phyloP scores from a whole-genome alignment of 2,888 invertebrate species.

The Siphlonurus alternatus region DNA sequence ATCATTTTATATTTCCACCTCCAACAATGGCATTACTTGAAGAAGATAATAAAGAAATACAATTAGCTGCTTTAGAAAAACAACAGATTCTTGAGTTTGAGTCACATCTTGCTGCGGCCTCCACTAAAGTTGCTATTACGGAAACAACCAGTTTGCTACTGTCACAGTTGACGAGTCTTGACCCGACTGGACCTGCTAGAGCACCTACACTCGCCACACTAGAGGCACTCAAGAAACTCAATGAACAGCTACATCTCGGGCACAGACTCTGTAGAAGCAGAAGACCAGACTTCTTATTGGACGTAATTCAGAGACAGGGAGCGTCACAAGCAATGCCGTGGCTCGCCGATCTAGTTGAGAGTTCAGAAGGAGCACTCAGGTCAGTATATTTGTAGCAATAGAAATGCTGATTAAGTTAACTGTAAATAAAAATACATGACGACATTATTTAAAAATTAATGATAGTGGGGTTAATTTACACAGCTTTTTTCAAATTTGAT shows the following conservation, averaged over 20 bases:
- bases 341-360: constrained; percentile 85
- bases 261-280: constrained; percentile 76
- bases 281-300: constrained; percentile 79
- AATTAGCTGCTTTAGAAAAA: constrained; percentile 51
- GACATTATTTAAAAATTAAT: no score
- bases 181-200: constrained; percentile 67
- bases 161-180: constrained; percentile 56
- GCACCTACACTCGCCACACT: constrained; percentile 59
- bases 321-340: constrained; percentile 92
- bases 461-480: no score
- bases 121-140: constrained; percentile 73
- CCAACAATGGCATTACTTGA: constrained; percentile 45
- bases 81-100: constrained; percentile 77
- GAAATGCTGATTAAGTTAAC: no score
- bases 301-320: constrained; percentile 75
- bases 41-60: constrained; percentile 43
- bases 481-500: no score
- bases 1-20: constrained; percentile 55
- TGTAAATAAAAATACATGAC: not conserved
- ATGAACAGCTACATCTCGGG: constrained; percentile 64
- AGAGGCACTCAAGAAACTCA: constrained; percentile 62
- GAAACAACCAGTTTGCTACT: constrained; percentile 76
- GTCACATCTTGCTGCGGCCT: constrained; percentile 77
- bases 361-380: constrained; percentile 69
- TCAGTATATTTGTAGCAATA: constrained; percentile 19